A percentile compares a stretch with the other conserved stretches of the same genome.
Evolutionary conservation across 2,888 invertebrate genomes (phyloP).

Genomic region (Drosophila gaucha): DNA sequence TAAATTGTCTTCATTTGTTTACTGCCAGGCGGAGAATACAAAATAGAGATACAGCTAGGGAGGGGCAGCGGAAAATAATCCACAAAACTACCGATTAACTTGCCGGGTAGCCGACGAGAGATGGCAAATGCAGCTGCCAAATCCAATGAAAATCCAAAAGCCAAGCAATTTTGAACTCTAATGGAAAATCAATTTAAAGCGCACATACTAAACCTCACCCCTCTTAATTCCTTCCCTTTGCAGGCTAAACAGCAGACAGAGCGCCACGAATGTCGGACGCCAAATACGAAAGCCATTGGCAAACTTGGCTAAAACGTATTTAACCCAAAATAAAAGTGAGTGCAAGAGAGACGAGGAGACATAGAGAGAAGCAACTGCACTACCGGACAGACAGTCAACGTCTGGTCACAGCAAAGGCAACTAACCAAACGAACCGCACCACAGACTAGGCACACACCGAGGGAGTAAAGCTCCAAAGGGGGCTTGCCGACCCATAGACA

Average conservation of each 20-base stretch:
- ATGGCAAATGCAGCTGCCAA: constrained; percentile 67
- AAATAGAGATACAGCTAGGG: constrained; percentile 37
- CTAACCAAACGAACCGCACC: constrained; percentile 35
- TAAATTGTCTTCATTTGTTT: constrained; percentile 80
- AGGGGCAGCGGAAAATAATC: constrained; percentile 42
- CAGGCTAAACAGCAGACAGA: constrained; percentile 66
- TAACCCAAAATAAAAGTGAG: constrained; percentile 60
- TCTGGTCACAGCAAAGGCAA: constrained; percentile 32
- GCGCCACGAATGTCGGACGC: constrained; percentile 75
- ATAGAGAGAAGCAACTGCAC: constrained; percentile 22
- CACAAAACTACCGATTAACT: constrained; percentile 76
- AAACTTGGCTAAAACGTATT: constrained; percentile 76
- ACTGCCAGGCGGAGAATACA: constrained; percentile 53
- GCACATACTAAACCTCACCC: constrained; percentile 43
- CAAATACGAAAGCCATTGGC: constrained; percentile 71
- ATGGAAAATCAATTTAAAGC: constrained; percentile 81
- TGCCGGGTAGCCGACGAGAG: constrained; percentile 46
- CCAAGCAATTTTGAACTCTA: constrained; percentile 78
- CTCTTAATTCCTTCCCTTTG: constrained; percentile 34
- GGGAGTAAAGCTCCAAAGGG: constrained; percentile 23
- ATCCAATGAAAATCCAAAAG: constrained; percentile 78
- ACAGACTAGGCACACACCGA: constrained; percentile 19
- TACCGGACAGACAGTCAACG: constrained; percentile 13
- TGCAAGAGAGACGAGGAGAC: constrained; percentile 5
- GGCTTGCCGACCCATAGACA: constrained; percentile 21